Percentiles rank a stretch among this genome's conserved stretches.
Conservation (phyloP, 2,888 invertebrate species). For the Asteroscopus sphinx region DNA sequence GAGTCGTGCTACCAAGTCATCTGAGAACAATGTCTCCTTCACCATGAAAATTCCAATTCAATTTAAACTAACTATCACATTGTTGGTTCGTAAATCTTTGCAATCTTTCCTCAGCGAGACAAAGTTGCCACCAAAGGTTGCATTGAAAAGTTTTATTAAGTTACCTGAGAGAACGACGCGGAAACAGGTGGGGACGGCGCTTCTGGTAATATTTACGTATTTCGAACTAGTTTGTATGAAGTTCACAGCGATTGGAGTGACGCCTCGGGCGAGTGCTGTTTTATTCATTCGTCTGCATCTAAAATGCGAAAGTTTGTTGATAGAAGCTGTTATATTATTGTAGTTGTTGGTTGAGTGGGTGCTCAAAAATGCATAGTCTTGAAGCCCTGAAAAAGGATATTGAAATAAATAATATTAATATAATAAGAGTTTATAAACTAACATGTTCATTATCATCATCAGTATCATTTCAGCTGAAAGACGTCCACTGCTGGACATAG, state of each 20-base stretch:
- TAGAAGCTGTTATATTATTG: constrained; percentile 29
- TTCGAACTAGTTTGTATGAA: constrained; percentile 69
- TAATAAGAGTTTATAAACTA: no score
- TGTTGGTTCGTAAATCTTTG: constrained; percentile 58
- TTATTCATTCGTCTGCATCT: constrained; percentile 51
- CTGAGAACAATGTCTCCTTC: no score
- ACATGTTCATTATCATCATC: no score
- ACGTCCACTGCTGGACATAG: no score
- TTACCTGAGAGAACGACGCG: constrained; percentile 63
- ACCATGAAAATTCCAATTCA: constrained; percentile 55
- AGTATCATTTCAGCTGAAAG: no score
- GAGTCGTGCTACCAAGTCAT: no score
- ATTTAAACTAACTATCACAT: constrained; percentile 60
- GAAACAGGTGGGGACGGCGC: constrained; percentile 53
- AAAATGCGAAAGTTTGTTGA: constrained; percentile 19
- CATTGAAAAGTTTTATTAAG: constrained; percentile 80
- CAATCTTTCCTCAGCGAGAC: constrained; percentile 38
- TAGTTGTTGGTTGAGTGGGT: constrained; percentile 14
- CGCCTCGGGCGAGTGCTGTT: constrained; percentile 35
- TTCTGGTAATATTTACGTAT: constrained; percentile 61
- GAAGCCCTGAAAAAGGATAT: background rate
- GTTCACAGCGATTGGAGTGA: constrained; percentile 33
- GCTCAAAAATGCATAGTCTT: background rate
- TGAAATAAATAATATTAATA: background rate
- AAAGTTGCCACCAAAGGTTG: constrained; percentile 68